A percentile compares a stretch with the other conserved stretches of the same genome.
Evolutionary conservation across 2,797 vertebrate species (phyloP).

Genomic region (Sebastes taczanowskii): DNA sequence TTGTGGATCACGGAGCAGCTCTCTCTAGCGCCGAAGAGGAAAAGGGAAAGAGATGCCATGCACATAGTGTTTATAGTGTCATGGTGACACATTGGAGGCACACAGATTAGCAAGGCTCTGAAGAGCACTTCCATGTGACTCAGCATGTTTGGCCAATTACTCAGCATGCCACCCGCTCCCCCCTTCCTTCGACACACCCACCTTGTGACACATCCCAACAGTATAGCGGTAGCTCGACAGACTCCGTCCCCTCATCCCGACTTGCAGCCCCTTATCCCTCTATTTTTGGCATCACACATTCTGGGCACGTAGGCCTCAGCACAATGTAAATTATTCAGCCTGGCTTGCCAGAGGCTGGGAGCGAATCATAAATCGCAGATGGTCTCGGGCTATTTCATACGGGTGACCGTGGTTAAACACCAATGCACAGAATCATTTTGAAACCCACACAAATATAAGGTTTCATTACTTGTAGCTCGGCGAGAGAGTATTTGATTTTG

Average conservation of each 20-base stretch:
- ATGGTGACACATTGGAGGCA: slow-evolving; percentile 53
- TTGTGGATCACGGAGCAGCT: slow-evolving; percentile 50
- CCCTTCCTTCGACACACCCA: slow-evolving; percentile 52
- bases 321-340: slow-evolving; percentile 89
- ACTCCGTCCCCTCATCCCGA: slow-evolving; percentile 43
- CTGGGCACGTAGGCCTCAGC: slow-evolving; percentile 83
- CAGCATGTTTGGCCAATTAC: slow-evolving; percentile 74
- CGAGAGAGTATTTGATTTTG: slow-evolving; percentile 61
- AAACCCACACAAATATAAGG: slow-evolving; percentile 78
- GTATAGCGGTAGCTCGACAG: slow-evolving; percentile 40
- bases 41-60: slow-evolving; percentile 26
- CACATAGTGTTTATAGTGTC: slow-evolving; percentile 59
- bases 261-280: slow-evolving; percentile 56
- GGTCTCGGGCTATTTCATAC: slow-evolving; percentile 81
- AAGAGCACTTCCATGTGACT: slow-evolving; percentile 67
- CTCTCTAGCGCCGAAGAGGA: slow-evolving; percentile 17
- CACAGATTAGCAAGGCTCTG: slow-evolving; percentile 54
- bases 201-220: slow-evolving; percentile 62
- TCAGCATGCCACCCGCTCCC: slow-evolving; percentile 50
- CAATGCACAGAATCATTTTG: slow-evolving; percentile 79
- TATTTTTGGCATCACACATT: slow-evolving; percentile 82
- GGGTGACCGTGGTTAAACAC: slow-evolving; percentile 83
- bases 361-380: slow-evolving; percentile 84
- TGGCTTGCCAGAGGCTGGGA: slow-evolving; percentile 80
- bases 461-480: slow-evolving; percentile 72